Evolutionary conservation across 2,797 vertebrate species (phyloP), one percentile per base, ranked within the genome.

Genomic region (Dromococcyx pavoninus): DNA sequence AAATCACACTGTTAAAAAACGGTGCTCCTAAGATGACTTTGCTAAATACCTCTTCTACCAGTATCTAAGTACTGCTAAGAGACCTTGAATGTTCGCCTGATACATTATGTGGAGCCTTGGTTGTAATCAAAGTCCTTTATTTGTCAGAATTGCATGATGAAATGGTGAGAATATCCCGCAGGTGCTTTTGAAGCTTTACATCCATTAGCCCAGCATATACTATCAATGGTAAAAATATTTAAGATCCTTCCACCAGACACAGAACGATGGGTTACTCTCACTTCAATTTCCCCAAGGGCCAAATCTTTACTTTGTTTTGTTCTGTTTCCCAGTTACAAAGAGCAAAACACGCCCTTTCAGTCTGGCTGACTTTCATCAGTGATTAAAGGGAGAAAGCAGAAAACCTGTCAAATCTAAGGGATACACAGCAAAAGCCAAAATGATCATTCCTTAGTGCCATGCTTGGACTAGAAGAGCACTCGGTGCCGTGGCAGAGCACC

Each of bases 241-340:
- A 57, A 77, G 61, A 25, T 48, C 84, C 61, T 85, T 89, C 84
- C 50, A 86, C 53, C 60, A 94, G 86, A 65, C 92, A 73, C 10
- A 78, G 65, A 86, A 91, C 41, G 89, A 95, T 91, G 66, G 39
- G 76, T 81, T 85, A 87, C 58, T 84, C 79, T 91, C 88, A 79
- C 78, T 96, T 91, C 91, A 79, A 24, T 79, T 71, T 84, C 93
- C 89, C 89, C 93, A 71, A 67, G 61, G 77, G 95, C 61, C 91
- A 93, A 39, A 93, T 85, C 92, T 84, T 82, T 67, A 73, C 86
- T 91, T 86, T 95, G 93, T 96, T 97, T 95, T 94, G 80, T 91
- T 94, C 95, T 67, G 88, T 96, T 91, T 94, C 95, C 86, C 86
- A 94, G 88, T 75, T 94, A 94, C 95, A 80, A 95, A 82, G 56